Evolutionary conservation across 2,113 vertebrate genomes (phyloP).

Genomic region (Nestor notabilis): DNA sequence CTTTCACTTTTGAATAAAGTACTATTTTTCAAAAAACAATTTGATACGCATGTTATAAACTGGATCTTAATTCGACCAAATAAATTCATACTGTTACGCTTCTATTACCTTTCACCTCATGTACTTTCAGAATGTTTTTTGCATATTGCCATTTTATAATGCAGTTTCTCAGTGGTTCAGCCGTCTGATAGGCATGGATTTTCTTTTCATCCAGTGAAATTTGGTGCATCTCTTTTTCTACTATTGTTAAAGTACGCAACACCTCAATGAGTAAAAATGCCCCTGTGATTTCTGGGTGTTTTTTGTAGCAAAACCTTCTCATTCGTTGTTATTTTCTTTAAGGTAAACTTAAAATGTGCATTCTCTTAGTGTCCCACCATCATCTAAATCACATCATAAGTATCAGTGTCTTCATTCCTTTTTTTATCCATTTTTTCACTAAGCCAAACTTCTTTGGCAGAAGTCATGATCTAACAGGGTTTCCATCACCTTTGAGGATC

Average conservation of each 20-base stretch:
- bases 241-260: not conserved
- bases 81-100: not conserved
- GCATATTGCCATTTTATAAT: not conserved
- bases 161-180: not conserved
- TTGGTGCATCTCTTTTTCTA: not conserved
- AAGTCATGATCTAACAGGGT: not conserved
- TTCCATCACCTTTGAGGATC: not conserved
- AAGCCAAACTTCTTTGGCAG: not conserved
- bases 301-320: not conserved
- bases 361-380: not conserved
- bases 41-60: not conserved
- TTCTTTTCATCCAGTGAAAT: not conserved
- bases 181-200: not conserved
- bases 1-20: not conserved
- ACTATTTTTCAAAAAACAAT: not conserved
- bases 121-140: not conserved
- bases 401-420: not conserved
- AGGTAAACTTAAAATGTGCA: not conserved
- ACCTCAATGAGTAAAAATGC: not conserved
- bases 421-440: not conserved
- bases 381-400: not conserved
- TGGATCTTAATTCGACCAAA: not conserved
- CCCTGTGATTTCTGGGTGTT: not conserved
- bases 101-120: not conserved
- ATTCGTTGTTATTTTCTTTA: not conserved